A percentile compares a stretch with the other conserved stretches of the same genome.
These are phyloP conservation scores for Heliconius himera DNA, from an alignment of 1,140 invertebrate genomes.

Conservation along the genomic window DNA sequence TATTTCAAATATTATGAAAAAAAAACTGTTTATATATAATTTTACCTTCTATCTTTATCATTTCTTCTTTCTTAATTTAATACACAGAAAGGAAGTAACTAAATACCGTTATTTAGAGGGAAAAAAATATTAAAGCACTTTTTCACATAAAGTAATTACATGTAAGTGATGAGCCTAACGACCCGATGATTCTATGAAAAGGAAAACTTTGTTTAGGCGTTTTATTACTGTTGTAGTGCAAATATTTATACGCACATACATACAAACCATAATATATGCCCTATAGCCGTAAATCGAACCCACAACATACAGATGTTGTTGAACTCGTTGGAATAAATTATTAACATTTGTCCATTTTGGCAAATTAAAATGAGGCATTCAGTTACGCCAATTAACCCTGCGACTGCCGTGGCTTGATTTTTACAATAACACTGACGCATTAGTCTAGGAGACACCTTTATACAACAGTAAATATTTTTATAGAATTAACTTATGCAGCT, in stretches of 20 bases:
- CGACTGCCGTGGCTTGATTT: too few species aligned
- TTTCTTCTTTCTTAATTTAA: background rate
- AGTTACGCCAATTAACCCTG: too few species aligned
- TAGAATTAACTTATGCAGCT: too few species aligned
- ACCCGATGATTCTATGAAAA: background rate
- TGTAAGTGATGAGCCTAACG: conserved; percentile 1
- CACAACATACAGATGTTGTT: too few species aligned
- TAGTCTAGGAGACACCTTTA: too few species aligned
- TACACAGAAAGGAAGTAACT: background rate
- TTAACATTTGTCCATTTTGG: too few species aligned
- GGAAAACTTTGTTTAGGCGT: background rate
- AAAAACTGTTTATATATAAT: background rate
- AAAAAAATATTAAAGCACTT: background rate
- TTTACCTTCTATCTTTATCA: background rate
- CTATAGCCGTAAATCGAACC: too few species aligned
- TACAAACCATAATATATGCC: too few species aligned
- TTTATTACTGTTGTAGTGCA: background rate
- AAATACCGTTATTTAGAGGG: background rate
- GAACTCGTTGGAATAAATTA: too few species aligned
- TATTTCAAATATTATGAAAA: background rate
- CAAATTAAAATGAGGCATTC: too few species aligned
- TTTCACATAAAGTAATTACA: background rate
- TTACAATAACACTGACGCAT: too few species aligned
- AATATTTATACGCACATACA: background rate
- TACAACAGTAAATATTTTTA: too few species aligned